These are phyloP conservation scores for Delphinapterus leucas DNA, from an alignment of 2,113 vertebrate genomes.

Conservation along the genomic window DNA sequence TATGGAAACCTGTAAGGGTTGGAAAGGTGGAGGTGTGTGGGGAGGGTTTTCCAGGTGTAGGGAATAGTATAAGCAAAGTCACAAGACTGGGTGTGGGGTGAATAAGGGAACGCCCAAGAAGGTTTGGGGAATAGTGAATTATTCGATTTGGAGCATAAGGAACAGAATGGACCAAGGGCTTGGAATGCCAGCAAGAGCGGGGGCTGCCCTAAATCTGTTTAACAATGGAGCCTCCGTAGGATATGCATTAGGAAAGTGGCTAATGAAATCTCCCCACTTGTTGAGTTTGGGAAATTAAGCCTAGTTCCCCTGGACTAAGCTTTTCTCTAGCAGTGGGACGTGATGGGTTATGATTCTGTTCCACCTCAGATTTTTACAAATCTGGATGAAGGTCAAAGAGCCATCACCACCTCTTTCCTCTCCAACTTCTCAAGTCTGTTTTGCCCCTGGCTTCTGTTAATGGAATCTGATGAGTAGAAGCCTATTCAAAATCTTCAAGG, in stretches of 20 bases:
- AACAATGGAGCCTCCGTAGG: background rate
- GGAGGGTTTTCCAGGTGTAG: background rate
- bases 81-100: background rate
- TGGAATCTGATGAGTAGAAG: background rate
- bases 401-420: background rate
- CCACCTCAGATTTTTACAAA: constrained; percentile 3
- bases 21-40: background rate
- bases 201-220: background rate
- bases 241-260: background rate
- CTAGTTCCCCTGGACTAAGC: background rate
- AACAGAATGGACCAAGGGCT: constrained; percentile 10
- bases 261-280: background rate
- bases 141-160: background rate
- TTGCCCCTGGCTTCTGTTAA: background rate
- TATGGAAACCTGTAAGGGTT: background rate
- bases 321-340: background rate
- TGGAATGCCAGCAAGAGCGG: background rate
- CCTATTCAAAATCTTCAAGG: background rate
- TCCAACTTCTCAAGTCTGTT: background rate
- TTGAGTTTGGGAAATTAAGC: background rate
- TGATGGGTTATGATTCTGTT: background rate
- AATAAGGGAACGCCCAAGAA: background rate
- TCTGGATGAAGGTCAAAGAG: background rate
- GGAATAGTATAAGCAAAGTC: background rate
- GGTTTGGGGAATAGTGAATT: background rate